Evolutionary conservation across 2,888 invertebrate species (phyloP), one percentile per base, ranked within the genome.

Genomic region (Calameuta filiformis): DNA sequence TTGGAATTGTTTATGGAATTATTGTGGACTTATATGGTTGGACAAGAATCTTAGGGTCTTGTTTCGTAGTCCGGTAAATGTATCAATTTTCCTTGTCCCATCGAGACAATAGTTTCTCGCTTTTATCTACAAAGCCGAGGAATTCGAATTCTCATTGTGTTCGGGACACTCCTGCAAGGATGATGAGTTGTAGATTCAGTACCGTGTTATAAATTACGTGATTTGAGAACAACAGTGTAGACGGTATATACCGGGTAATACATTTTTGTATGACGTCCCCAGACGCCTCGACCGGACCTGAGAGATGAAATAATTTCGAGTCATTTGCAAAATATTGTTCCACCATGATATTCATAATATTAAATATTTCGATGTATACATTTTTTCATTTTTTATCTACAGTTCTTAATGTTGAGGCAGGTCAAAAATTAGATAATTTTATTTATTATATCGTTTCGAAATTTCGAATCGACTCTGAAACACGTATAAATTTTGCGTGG

Each of bases 101-200:
- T 30, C 12, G 71, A 30, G 33, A 71, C 71, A 71, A 71, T 71
- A 34, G 71, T 71, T 71, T 34, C 71, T 31, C 71, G 71, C 71
- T 33, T 34, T 31, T 34, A n/a, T 3, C 71, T 12, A 74, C 74
- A 37, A 34, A 35, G 74, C 34, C 74, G 33, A 73, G 78, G 78
- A 78, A 78, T 76, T 78, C 71, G 75, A 78, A 75, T 75, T 73
- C 78, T 56, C 71, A 78, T 77, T 75, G 75, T 77, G 35, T 77
- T 77, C 77, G 75, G 75, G 75, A 75, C 77, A 77, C 77, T 77
- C 77, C 78, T 37, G 74, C 35, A 23, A 56, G 56, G 56, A 75
- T 75, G 77, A 77, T 75, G 75, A 77, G 77, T 77, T 69, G 33
- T 69, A 77, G 75, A 69, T 75, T 75, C 75, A 40, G 75, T 40